Conservation (phyloP, 2,888 invertebrate species). For the Limenitis camilla region DNA sequence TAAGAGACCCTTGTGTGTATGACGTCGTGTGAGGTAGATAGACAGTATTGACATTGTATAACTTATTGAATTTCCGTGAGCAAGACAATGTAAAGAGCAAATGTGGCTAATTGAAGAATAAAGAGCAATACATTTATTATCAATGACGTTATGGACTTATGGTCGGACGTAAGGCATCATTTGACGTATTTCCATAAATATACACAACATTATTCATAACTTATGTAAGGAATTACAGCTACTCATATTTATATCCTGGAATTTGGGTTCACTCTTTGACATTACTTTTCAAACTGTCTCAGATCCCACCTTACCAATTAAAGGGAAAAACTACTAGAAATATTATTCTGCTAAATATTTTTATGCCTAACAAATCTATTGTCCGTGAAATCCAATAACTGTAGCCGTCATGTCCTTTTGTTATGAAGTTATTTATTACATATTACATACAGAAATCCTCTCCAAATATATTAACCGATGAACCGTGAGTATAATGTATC, state of each 20-base stretch:
- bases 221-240: no score
- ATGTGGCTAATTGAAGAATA: neutral
- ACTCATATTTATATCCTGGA: no score
- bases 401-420: constrained; percentile 3
- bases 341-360: no score
- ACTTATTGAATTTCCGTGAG: neutral
- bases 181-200: no score
- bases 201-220: no score
- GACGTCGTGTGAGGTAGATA: constrained; percentile 13
- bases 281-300: no score
- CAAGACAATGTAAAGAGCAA: neutral
- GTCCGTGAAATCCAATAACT: constrained; percentile 9
- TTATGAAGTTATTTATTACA: constrained; percentile 6
- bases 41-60: constrained; percentile 5
- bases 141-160: no score
- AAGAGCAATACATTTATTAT: neutral
- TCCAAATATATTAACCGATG: neutral
- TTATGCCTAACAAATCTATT: constrained; percentile 4
- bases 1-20: constrained; percentile 2
- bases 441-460: neutral
- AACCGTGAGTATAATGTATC: neutral
- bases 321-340: no score
- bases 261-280: no score
- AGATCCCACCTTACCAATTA: no score
- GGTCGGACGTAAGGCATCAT: no score